Base-by-base conservation (phyloP, 2,888 invertebrate genomes). In the Yponomeuta plumbellus region DNA sequence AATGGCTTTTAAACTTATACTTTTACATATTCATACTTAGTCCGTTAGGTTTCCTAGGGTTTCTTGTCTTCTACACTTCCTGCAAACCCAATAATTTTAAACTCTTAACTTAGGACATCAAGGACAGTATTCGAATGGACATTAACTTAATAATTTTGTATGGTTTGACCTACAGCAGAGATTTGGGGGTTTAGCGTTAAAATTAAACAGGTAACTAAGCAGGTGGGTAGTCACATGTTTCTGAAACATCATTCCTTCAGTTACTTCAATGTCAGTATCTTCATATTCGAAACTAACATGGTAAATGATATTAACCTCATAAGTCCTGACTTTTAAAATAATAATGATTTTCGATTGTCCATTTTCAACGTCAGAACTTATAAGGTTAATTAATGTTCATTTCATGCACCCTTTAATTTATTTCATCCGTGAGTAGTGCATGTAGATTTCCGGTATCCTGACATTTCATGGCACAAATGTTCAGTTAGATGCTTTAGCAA, bases 151-250 rank as follows among this genome's bases (percentile, higher is more conserved):
- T 52, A 52, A 17, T 52, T 52, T 52, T 52, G 2, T 52, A 52
- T 52, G 44, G 44, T 52, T 52, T 52, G 44, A 52, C 44, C 44
- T 52, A 52, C 44, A 52, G 44, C 44, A 17, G 13, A 13, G 17
- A 17, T 52, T 52, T 52, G 17, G 44, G 44, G 44, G 44, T 52
- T 52, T 52, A 52, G 17, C 44, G 44, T 52, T 17, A 52, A 52
- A 13, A 6, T 52, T 52, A 3, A 52, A 52, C 44, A 59, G 59
- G 59, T 59, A 23, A 59, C 20, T 3, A 59, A 21, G 11, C 59
- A 59, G 59, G 59, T 59, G 40, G 62, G 40, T 62, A 13, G 17
- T 34, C 62, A 62, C 62, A 17, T 26, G 23, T 39, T 13, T 62
- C n/a, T 62, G 39, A 17, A 52, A n/a, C 39, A 11, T 62, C 62